Base-by-base conservation (phyloP, 1,140 invertebrate genomes). In the Nasonia vitripennis region DNA sequence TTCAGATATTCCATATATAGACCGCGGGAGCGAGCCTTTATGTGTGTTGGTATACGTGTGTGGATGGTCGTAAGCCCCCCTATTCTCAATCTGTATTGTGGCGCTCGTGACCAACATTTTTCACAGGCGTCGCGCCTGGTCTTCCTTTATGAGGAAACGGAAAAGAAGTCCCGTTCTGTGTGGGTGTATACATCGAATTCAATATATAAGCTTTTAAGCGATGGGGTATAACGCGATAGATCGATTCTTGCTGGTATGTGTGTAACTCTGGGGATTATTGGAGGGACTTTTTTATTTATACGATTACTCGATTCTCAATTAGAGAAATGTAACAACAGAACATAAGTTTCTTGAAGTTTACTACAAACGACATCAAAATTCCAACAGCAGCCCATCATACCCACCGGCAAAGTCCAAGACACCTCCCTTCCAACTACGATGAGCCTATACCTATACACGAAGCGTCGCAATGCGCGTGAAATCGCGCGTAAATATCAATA, bases 401-500 rank as follows among this genome's bases (percentile, higher is more conserved):
- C 5, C 41, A 45, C 41, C 41, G 10, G 7, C 55, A 62, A 62
- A 62, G 55, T 62, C 55, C 55, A 62, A 62, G 55, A n/a, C 14
- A 14, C 55, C 37, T 75, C 37, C 37, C 71, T 1, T 27, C 3
- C 10, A n/a, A 23, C 5, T 6, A 34, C 37, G 41, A 45, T 37
- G 20, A 62, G 55, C 20, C 55, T 62, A 27, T 37, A 37, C 5
- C 2, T 37, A 37, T 37, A 37, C 34, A 62, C 6, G 1, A 6
- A 17, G 20, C 31, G 27, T 2, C 51, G 48, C 77, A 78, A 31
- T 62, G 45, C 51, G 77, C 77, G 48, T 14, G 55, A 75, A 75
- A 75, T 83, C 71, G 41, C 74, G 23, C 81, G 48, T 83, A 83
- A 83, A 75, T 83, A 82, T 83, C 71, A 83, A 83, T 83, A 75